Evolutionary conservation across 2,113 vertebrate species (phyloP).

Genomic region (Lonchura striata): DNA sequence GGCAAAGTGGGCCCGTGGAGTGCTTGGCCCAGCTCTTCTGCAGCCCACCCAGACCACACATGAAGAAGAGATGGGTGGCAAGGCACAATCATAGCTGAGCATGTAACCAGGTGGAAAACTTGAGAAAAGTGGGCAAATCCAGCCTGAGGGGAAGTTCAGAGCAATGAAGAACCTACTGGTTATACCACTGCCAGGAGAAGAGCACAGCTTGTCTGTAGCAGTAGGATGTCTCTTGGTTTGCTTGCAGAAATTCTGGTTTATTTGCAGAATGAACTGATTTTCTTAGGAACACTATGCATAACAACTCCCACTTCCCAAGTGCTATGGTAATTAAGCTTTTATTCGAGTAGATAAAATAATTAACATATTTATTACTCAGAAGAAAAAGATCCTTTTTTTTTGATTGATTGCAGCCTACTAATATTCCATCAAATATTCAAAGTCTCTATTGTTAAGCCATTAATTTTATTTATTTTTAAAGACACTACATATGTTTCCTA

Average conservation of each 20-base stretch:
- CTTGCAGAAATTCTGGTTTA: not conserved
- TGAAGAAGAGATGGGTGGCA: not conserved
- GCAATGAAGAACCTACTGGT: not conserved
- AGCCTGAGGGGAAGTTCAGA: not conserved
- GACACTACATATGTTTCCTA: not conserved
- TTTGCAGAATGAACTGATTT: not conserved
- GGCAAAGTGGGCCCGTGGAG: not conserved
- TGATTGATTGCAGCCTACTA: slow-evolving; percentile 24
- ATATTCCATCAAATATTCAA: slow-evolving; percentile 11
- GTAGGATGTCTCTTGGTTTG: not conserved
- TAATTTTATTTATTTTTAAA: slow-evolving; percentile 23
- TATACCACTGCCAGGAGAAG: not conserved
- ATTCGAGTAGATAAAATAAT: slow-evolving; percentile 25
- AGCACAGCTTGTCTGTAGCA: not conserved
- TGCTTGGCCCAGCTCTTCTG: not conserved
- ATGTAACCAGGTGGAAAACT: not conserved
- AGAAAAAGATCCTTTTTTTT: not conserved
- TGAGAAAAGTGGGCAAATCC: not conserved
- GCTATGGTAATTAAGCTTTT: slow-evolving; percentile 20
- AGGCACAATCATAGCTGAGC: not conserved
- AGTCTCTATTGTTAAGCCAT: not conserved
- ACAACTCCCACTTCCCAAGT: not conserved
- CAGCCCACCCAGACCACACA: not conserved
- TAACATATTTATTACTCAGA: slow-evolving; percentile 3
- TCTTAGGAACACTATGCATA: not conserved